Evolutionary conservation across 2,797 vertebrate genomes (phyloP).

Genomic region (Mycteria americana): DNA sequence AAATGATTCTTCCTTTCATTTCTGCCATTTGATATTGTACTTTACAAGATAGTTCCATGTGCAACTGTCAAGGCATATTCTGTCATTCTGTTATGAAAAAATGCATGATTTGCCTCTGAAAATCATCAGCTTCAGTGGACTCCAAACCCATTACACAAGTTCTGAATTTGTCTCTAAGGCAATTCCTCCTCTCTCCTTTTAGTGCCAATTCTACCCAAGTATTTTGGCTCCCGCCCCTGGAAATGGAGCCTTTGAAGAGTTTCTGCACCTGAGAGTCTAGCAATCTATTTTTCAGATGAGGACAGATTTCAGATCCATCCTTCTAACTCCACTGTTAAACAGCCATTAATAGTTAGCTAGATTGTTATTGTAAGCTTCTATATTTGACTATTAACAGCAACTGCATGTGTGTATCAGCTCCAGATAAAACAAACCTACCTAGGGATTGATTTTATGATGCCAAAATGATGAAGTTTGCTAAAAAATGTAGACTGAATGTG

Average conservation of each 20-base stretch:
- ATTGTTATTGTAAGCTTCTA: slow-evolving; percentile 16
- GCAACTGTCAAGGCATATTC: background rate
- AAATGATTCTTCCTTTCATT: background rate
- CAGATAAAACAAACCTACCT: slow-evolving; percentile 31
- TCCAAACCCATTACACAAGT: background rate
- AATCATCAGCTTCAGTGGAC: background rate
- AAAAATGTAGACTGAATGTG: slow-evolving; percentile 55
- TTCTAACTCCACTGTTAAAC: background rate
- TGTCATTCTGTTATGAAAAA: background rate
- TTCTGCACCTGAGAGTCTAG: background rate
- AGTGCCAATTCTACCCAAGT: background rate
- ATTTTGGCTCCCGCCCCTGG: background rate
- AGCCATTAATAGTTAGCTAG: slow-evolving; percentile 45
- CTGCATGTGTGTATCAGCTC: background rate
- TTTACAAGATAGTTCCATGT: background rate
- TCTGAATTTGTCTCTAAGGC: background rate
- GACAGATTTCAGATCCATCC: background rate
- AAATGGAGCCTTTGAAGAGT: background rate
- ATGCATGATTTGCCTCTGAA: background rate
- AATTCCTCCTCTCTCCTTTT: background rate
- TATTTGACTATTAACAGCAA: slow-evolving; percentile 40
- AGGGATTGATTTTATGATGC: slow-evolving; percentile 57
- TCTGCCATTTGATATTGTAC: background rate
- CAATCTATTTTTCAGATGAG: slow-evolving; percentile 9
- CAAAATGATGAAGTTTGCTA: slow-evolving; percentile 59